Base-by-base conservation (phyloP, 1,140 invertebrate species). In the Drosophila novamexicana region DNA sequence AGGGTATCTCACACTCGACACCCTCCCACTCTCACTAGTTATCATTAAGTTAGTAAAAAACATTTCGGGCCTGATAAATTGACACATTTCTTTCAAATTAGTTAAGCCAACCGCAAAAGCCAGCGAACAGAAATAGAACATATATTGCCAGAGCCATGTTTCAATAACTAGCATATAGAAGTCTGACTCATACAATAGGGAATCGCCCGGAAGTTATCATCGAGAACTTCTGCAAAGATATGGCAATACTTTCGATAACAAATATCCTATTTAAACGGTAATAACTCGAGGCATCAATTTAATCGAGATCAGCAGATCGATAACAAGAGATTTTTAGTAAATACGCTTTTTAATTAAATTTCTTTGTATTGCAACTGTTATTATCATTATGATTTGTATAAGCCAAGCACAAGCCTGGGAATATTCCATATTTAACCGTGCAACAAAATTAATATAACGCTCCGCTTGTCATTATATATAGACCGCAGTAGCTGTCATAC, bases 51-150 rank as follows among this genome's bases (percentile, higher is more conserved):
- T 42, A 52, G 36, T 49, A 16, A 52, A 42, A 53, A 16, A 42
- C 8, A 34, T 59, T 34, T 29, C 8, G 49, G 56, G 56, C 16
- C 39, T 68, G 56, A 2, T 53, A 34, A 39, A 9, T 5, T 42
- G 45, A 8, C 12, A 14, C 34, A 22, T 12, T 22, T 5, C 39
- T 47, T 57, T 18, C 34, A 50, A 49, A 29, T 5, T 8, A 29
- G n/a, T 10, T 18, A 45, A 16, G 14, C 36, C 7, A 16, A 10
- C n/a, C 34, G 34, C 18, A 29, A 29, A 29, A 29, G 22, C 22
- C 22, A 29, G 2, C 22, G 0, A 29, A 29, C 22, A 4, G 22
- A 29, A 29, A 29, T 29, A 29, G 22, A 29, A 29, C 22, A 29
- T 29, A 29, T 29, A 5, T 29, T 0, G 22, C 22, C 2, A 29